Base-by-base conservation (phyloP, 2,888 invertebrate genomes). In the Chromoteleia sp. region DNA sequence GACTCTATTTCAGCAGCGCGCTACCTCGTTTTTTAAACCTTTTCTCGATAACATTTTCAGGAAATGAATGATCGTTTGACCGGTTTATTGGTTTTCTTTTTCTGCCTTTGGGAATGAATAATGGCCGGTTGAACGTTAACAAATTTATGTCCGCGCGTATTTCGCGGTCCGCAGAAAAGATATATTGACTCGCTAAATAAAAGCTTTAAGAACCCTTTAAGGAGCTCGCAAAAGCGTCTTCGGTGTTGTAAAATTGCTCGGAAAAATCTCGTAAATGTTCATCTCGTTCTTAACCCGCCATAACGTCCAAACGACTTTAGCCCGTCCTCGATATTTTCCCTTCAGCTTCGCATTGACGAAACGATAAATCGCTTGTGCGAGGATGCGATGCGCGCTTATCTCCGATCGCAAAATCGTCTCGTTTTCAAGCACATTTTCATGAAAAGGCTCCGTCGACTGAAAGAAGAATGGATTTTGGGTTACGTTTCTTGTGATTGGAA, bases 201-300 rank as follows among this genome's bases (percentile, higher is more conserved):
- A 68, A 77, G 68, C 68, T 77, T 70, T 63, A 63, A 77, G 59
- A 68, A 68, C 52, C 50, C 65, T 77, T 77, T 77, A 82, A 77
- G 74, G 59, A 70, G 74, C 75, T 78, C 75, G 45, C 73, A 65
- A 82, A 75, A 59, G 71, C 65, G 56, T 73, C 68, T 65, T 78
- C 77, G 68, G 50, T 39, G 78, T 74, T 82, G 82, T 82, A 82
- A 78, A 78, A 82, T 82, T 65, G 82, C 70, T 70, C 56, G 75
- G 78, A 75, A 82, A 82, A 82, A 71, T 82, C 75, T 82, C 75
- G 68, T 74, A 74, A 77, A 77, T 82, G 77, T 77, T 82, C 77
- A 59, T 77, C 74, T 65, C 74, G 54, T 67, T 78, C 52, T 63
- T 67, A 52, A 59, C 41, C 67, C 71, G 48, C 78, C 59, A 74